A percentile compares a stretch with the other conserved stretches of the same genome.
Conservation (phyloP, 2,113 vertebrate genomes). For the Archocentrus centrarchus region DNA sequence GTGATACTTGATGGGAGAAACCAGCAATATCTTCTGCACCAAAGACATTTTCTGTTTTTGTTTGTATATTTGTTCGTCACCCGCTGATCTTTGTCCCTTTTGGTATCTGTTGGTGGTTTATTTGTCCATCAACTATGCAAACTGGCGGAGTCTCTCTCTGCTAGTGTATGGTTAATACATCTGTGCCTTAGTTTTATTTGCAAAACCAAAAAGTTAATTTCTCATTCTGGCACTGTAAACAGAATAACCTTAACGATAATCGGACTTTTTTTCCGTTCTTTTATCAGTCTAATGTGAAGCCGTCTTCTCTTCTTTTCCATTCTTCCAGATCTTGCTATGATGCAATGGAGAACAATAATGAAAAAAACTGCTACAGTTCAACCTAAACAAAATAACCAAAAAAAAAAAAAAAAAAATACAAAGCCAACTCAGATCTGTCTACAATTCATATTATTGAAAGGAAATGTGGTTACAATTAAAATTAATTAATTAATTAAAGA, state of each 20-base stretch:
- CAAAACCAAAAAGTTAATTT: rapidly evolving
- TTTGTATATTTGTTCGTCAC: too few relatives aligned
- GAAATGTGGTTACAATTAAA: too few relatives aligned
- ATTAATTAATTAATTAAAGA: too few relatives aligned
- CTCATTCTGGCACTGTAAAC: not conserved
- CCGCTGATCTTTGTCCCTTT: not conserved
- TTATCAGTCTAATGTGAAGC: not conserved
- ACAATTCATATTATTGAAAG: too few relatives aligned
- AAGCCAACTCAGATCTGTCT: too few relatives aligned
- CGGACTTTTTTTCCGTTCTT: not conserved
- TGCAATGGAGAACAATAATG: rapidly evolving
- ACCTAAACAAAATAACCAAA: too few relatives aligned
- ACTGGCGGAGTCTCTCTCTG: not conserved
- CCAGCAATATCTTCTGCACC: rapidly evolving
- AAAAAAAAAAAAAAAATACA: too few relatives aligned
- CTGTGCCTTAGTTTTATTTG: rapidly evolving
- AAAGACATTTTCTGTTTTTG: too few relatives aligned
- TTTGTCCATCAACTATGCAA: not conserved
- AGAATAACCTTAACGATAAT: rapidly evolving
- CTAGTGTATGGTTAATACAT: not conserved
- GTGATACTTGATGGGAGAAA: not conserved
- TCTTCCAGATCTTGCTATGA: rapidly evolving
- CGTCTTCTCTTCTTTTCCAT: rapidly evolving
- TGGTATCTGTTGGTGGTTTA: rapidly evolving
- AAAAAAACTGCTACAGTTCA: rapidly evolving